These are phyloP conservation scores for Stenchaetothrips biformis DNA, from an alignment of 2,888 invertebrate genomes.

Conservation along the genomic window DNA sequence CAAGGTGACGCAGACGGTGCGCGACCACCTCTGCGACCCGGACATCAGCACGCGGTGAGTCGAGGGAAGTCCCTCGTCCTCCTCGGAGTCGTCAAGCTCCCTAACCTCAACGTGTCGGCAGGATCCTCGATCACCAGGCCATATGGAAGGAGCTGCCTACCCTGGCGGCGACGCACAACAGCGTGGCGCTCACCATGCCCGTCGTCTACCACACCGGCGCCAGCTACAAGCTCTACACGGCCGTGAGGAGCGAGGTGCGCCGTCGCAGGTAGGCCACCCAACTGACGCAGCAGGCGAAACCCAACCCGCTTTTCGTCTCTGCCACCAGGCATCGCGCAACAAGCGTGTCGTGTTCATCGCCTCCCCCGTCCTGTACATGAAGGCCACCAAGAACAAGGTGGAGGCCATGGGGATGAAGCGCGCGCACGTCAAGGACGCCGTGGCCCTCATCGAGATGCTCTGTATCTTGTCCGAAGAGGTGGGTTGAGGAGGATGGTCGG, in stretches of 20 bases:
- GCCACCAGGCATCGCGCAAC: constrained; percentile 41
- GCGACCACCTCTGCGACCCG: constrained; percentile 37
- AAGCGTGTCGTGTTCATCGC: constrained; percentile 41
- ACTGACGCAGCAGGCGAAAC: no score
- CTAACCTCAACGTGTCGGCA: neutral
- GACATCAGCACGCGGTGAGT: neutral
- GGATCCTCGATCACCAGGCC: neutral
- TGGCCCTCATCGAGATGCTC: constrained; percentile 39
- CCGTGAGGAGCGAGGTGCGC: constrained; percentile 1
- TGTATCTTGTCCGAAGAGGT: constrained; percentile 38
- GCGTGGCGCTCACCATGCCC: constrained; percentile 10
- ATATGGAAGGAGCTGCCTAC: neutral
- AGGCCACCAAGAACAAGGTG: constrained; percentile 52
- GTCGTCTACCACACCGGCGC: constrained; percentile 12
- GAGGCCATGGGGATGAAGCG: constrained; percentile 49
- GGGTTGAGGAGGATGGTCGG: neutral
- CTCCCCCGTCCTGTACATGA: constrained; percentile 51
- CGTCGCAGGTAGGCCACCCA: neutral
- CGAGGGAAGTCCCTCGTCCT: neutral
- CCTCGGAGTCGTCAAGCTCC: neutral
- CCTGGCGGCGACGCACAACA: neutral
- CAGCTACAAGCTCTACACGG: constrained; percentile 12
- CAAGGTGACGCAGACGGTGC: constrained; percentile 39
- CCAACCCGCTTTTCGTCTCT: neutral
- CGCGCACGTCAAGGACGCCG: constrained; percentile 53